Evolutionary conservation across 2,113 vertebrate genomes (phyloP).

Genomic region (Hystrix cristata): DNA sequence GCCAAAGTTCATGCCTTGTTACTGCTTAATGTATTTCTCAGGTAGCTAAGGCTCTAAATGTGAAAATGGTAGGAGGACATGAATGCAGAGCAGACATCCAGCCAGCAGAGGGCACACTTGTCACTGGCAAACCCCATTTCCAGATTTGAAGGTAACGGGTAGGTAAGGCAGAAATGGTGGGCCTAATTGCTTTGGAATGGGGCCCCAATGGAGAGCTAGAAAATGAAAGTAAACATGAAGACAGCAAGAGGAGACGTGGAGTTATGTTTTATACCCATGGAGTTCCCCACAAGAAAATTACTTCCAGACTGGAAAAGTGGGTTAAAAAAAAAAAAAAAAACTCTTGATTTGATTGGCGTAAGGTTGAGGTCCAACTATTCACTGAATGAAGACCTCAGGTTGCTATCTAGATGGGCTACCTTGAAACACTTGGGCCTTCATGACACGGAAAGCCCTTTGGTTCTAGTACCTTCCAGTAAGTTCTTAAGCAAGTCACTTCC

Average conservation of each 20-base stretch:
- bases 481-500: conserved; percentile 5
- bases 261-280: neutral
- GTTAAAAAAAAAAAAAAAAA: conserved; percentile 18
- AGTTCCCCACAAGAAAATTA: neutral
- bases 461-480: conserved; percentile 45
- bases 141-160: conserved; percentile 63
- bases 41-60: conserved; percentile 1
- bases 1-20: neutral
- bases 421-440: neutral
- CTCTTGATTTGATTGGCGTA: neutral
- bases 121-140: conserved; percentile 72
- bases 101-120: conserved; percentile 82
- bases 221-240: conserved; percentile 36
- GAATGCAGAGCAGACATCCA: conserved; percentile 70
- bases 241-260: neutral
- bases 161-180: conserved; percentile 45
- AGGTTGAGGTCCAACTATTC: neutral
- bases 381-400: neutral
- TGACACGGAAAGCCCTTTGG: neutral
- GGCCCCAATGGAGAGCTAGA: neutral
- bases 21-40: neutral
- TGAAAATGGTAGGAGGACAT: neutral
- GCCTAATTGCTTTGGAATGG: neutral
- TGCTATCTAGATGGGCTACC: neutral
- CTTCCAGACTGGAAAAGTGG: neutral